Evolutionary conservation across 2,797 vertebrate species (phyloP), one percentile per base, ranked within the genome.

Genomic region (Synaphobranchus kaupii): DNA sequence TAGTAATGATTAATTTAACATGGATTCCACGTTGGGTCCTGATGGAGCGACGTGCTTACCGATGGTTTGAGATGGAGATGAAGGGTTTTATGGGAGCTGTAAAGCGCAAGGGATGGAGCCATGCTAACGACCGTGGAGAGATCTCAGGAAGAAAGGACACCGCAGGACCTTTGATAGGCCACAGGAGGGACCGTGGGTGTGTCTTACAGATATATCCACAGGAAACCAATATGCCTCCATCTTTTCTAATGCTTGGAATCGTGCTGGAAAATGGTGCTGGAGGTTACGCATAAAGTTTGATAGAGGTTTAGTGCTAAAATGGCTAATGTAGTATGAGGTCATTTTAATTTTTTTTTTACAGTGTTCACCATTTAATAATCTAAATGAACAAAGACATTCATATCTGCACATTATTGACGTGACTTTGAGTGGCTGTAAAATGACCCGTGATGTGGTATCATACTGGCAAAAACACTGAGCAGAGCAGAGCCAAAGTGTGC

Each of bases 1-100:
- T 22, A 31, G 84, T 20, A 22, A 85, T 68, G 60, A 85, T 85
- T 66, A 25, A 68, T 66, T 50, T 68, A 48, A 68, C 34, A 39
- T 0, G 84, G 66, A 47, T 9, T 50, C 28, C 3, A 17, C 25
- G 8, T 8, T 34, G 34, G 31, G 56, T n/a, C n/a, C 58, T 47
- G 56, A n/a, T 12, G 34, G 56, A 68, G 58, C 12, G 84, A 3
- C 9, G 31, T 9, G 44, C 56, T 39, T 85, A 63, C 20, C 25
- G 31, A 22, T 47, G 48, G 84, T 68, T 47, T 48, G 39, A 22
- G 48, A 68, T 48, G 9, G 28, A 63, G 84, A n/a, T 68, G 20
- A 48, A 44, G n/a, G n/a, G 31, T 68, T 85, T 85, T 85, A 85
- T 47, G 56, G 52, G 1, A 25, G 34, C 84, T n/a, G 10, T 66